phyloP scores from a whole-genome alignment of 2,797 vertebrate genomes.

The Orientallactaga sibirica region DNA sequence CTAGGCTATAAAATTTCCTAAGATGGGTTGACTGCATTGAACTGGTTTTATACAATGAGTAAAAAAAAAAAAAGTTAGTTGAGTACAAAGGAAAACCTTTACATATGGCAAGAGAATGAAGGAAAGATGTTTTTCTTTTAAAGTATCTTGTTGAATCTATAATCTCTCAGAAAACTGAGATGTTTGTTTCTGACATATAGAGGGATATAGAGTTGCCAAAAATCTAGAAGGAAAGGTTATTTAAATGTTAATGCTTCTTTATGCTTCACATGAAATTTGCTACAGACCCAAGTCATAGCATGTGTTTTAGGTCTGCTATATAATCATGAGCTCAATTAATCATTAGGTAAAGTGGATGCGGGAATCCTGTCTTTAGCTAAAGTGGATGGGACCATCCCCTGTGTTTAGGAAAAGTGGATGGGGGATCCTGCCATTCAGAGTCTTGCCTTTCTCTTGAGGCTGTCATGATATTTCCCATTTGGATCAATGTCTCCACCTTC shows the following conservation, averaged over 20 bases:
- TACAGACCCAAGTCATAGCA: constrained; percentile 46
- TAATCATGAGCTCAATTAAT: neutral
- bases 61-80: constrained; percentile 71
- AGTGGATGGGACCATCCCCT: neutral
- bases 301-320: constrained; percentile 9
- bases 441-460: too few species aligned
- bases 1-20: constrained; percentile 72
- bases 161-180: constrained; percentile 59
- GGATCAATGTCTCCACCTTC: neutral
- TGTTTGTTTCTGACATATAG: constrained; percentile 60
- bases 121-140: neutral
- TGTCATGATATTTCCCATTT: neutral
- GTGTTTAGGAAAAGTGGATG: neutral
- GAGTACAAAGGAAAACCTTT: constrained; percentile 5
- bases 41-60: constrained; percentile 76
- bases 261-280: constrained; percentile 51
- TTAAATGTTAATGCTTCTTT: constrained; percentile 35
- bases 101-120: neutral
- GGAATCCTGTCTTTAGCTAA: neutral
- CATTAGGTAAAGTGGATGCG: neutral
- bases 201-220: constrained; percentile 39
- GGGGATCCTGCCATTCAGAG: too few species aligned
- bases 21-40: constrained; percentile 46
- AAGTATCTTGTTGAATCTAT: constrained; percentile 39
- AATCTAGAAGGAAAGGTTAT: constrained; percentile 45